phyloP scores from a whole-genome alignment of 92 coral and sea anemone genomes.

The Paragorgia papillata region DNA sequence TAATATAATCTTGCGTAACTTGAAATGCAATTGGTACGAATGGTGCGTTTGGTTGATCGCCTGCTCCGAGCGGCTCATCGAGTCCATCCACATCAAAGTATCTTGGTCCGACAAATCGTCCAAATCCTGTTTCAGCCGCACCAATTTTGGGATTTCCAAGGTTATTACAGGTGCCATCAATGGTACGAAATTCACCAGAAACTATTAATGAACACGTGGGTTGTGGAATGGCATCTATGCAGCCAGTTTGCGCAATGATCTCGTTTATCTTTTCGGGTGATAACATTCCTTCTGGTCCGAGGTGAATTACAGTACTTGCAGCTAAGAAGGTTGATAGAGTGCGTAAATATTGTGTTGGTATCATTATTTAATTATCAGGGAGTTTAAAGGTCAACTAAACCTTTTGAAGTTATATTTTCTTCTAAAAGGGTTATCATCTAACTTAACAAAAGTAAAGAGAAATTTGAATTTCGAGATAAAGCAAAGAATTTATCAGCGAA shows the following conservation, averaged over 20 bases:
- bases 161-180: conserved; percentile 42
- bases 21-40: neutral
- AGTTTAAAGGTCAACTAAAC: too few relatives aligned
- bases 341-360: neutral
- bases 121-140: conserved; percentile 40
- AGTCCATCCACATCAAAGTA: conserved; percentile 17
- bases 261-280: conserved; percentile 6
- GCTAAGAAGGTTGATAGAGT: neutral
- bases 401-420: too few relatives aligned
- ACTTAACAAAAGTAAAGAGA: too few relatives aligned
- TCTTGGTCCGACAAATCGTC: neutral
- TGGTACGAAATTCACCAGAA: conserved; percentile 13
- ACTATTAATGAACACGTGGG: neutral
- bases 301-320: neutral
- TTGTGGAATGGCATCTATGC: neutral
- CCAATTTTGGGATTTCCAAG: neutral
- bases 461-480: too few relatives aligned
- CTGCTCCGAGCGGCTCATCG: neutral
- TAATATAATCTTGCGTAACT: neutral
- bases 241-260: conserved; percentile 21
- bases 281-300: conserved; percentile 28
- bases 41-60: conserved; percentile 28
- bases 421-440: too few relatives aligned
- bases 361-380: neutral
- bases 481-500: too few relatives aligned